Conservation (phyloP, 2,888 invertebrate species). For the Heliconius erato region DNA sequence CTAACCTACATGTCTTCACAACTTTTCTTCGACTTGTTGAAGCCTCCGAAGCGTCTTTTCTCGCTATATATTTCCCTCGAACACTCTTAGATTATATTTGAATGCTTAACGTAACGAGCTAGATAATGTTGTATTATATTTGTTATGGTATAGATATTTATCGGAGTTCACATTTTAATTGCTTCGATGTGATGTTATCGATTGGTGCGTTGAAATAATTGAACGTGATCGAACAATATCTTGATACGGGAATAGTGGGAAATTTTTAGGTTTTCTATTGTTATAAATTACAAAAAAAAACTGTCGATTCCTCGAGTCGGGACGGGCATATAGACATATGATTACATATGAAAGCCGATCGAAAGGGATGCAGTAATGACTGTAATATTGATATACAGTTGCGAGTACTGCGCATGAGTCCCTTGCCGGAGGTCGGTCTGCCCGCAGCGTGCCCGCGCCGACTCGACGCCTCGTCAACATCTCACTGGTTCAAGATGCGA, state of each 20-base stretch:
- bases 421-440: background rate
- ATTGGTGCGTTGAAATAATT: conserved; percentile 32
- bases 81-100: conserved; percentile 63
- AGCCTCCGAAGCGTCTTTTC: background rate
- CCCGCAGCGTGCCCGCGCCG: conserved; percentile 24
- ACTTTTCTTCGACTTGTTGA: background rate
- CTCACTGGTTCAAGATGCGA: conserved; percentile 42
- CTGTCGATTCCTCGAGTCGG: conserved; percentile 31
- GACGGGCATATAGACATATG: conserved; percentile 19
- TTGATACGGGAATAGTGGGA: conserved; percentile 39
- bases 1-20: conserved; percentile 48
- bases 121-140: conserved; percentile 76
- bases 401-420: background rate
- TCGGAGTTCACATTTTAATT: conserved; percentile 61
- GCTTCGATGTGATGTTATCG: conserved; percentile 36
- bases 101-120: conserved; percentile 68
- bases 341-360: conserved; percentile 1
- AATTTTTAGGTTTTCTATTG: conserved; percentile 28
- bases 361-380: background rate
- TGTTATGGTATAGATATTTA: conserved; percentile 72
- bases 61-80: conserved; percentile 59
- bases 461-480: conserved; percentile 34
- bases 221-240: conserved; percentile 44
- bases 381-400: conserved; percentile 12
- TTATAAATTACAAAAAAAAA: conserved; percentile 30